Base-by-base conservation (phyloP, 2,797 vertebrate genomes). In the Sebastes oblongus region DNA sequence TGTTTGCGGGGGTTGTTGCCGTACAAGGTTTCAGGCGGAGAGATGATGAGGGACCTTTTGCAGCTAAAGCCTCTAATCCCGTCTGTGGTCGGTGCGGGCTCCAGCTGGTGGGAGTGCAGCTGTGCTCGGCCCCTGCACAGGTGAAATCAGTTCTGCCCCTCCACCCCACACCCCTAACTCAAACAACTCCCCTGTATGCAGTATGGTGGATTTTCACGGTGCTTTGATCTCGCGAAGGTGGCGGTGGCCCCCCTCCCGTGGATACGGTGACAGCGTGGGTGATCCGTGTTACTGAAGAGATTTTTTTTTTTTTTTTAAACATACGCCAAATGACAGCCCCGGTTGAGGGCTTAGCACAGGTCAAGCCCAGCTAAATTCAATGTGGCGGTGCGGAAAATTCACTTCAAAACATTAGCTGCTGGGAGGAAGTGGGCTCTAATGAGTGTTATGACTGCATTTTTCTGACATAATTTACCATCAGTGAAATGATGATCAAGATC, bases 1-100 rank as follows among this genome's bases (percentile, higher is more conserved):
- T 88, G 89, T 91, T 93, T 85, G 91, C 27, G 66, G 89, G 90
- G 88, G 84, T 82, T 90, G 82, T 72, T 91, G 88, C 84, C 70
- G 72, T 83, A 83, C 84, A 83, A 71, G 81, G 89, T 86, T 82
- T 82, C 82, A 70, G 87, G 78, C 56, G 7, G 84, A 65, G 88
- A 82, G 86, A 93, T 92, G 92, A 92, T 87, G 91, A 91, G 85
- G 90, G 91, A 89, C 91, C 91, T 93, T 50, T 90, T 87, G 85
- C 82, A 85, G 87, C 87, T 80, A 91, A 94, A 93, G 91, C 92
- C 84, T 88, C 85, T 94, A 94, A 95, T 94, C 94, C 94, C 86
- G 78, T 90, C 91, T 83, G 84, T 80, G 88, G 89, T 90, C 81
- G 64, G 56, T 58, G 80, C 81, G 18, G 46, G 80, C 81, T 91